Percentiles rank a stretch among this genome's conserved stretches.
Conservation (phyloP, 1,140 invertebrate species). For the Tetranychus cinnabarinus region DNA sequence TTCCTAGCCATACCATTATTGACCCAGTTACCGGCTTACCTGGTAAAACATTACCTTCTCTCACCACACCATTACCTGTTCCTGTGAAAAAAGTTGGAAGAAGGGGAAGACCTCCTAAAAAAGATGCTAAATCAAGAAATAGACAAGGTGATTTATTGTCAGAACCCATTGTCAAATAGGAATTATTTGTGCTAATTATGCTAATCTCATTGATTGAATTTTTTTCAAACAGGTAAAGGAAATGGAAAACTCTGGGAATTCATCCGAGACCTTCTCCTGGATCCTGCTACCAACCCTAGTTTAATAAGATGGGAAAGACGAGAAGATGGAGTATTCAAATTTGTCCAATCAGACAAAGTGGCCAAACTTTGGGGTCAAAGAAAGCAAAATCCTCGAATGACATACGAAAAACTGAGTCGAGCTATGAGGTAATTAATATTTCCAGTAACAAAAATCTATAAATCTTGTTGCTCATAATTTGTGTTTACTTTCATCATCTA, state of each 20-base stretch:
- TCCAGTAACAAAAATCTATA: not conserved
- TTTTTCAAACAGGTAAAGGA: conserved; percentile 27
- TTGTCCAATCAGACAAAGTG: conserved; percentile 67
- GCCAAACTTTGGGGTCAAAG: conserved; percentile 60
- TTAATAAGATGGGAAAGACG: conserved; percentile 70
- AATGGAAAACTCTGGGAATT: conserved; percentile 51
- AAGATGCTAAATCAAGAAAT: conserved; percentile 8
- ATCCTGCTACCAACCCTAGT: conserved; percentile 46
- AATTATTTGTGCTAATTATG: too few species aligned
- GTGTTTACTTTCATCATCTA: not conserved
- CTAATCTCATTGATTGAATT: not conserved
- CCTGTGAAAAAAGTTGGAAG: conserved; percentile 6
- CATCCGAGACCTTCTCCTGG: conserved; percentile 46
- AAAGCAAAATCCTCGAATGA: conserved; percentile 73
- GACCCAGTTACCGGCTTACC: not conserved
- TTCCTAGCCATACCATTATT: not conserved
- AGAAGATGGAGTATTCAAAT: conserved; percentile 57
- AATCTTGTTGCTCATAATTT: not conserved
- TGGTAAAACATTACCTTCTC: not conserved
- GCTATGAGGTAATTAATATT: conserved; percentile 47
- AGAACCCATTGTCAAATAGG: not conserved
- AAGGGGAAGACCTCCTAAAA: conserved; percentile 14
- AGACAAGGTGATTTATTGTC: not conserved
- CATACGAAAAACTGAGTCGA: conserved; percentile 72
- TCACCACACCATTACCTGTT: not conserved